These are phyloP conservation scores for Danio tinwini DNA, from an alignment of 2,797 vertebrate species.

Conservation along the genomic window DNA sequence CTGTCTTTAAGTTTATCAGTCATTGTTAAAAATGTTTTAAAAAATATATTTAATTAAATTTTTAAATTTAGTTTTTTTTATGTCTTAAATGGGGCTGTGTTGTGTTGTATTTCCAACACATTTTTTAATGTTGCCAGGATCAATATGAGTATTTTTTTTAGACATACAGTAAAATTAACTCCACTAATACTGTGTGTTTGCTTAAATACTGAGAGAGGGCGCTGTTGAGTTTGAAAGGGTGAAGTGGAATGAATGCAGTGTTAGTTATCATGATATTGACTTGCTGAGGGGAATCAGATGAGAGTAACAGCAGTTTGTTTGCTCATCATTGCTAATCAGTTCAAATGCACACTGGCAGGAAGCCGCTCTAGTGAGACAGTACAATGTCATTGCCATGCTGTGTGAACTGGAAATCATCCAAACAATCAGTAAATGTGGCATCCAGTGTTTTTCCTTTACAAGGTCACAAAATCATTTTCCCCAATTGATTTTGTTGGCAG, in stretches of 20 bases:
- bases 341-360: background rate
- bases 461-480: background rate
- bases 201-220: background rate
- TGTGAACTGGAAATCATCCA: background rate
- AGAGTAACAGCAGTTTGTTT: conserved; percentile 1
- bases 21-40: too few species aligned
- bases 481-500: background rate
- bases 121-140: background rate
- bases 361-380: background rate
- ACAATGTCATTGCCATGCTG: background rate
- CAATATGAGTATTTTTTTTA: too few species aligned
- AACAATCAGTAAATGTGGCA: background rate
- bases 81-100: background rate
- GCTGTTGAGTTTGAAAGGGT: background rate
- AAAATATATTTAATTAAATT: background rate
- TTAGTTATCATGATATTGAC: background rate
- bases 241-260: too few species aligned
- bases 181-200: background rate
- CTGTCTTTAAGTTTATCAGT: too few species aligned
- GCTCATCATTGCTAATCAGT: background rate
- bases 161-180: background rate
- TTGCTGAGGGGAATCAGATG: conserved; percentile 2
- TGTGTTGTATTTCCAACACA: too few species aligned
- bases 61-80: background rate
- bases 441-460: background rate